Percentiles rank a stretch among this genome's conserved stretches.
Evolutionary conservation across 2,888 invertebrate species (phyloP).

Genomic region (Nezara viridula): DNA sequence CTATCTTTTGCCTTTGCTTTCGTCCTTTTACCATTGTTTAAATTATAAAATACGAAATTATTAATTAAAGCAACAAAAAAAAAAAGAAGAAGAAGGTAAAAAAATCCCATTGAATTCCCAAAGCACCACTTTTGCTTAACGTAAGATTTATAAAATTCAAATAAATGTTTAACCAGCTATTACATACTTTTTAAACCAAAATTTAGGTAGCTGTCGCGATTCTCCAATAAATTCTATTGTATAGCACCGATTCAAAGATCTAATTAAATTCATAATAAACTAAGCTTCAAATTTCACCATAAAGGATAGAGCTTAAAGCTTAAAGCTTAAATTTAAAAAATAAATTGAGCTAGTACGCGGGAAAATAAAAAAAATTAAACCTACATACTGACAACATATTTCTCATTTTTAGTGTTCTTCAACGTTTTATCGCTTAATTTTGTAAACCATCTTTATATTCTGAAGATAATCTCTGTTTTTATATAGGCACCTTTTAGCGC

Average conservation of each 20-base stretch:
- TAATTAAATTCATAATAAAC: too few species aligned
- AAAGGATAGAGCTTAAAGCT: too few species aligned
- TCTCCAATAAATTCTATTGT: neutral
- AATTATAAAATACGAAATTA: neutral
- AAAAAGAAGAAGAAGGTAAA: neutral
- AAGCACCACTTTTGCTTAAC: neutral
- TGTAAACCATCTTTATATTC: too few species aligned
- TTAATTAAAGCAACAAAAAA: neutral
- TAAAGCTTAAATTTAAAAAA: too few species aligned
- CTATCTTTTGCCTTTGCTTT: neutral
- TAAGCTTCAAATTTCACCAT: too few species aligned
- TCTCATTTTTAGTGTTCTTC: too few species aligned
- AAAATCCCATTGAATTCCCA: neutral
- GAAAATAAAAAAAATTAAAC: too few species aligned
- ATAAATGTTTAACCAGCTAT: neutral
- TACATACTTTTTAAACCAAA: neutral
- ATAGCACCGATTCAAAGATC: neutral
- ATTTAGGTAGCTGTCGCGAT: neutral
- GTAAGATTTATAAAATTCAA: neutral
- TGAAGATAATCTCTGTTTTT: too few species aligned
- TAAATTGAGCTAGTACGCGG: too few species aligned
- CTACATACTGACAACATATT: too few species aligned
- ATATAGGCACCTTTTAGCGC: too few species aligned
- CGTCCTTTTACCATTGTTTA: neutral
- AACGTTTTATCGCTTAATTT: too few species aligned